Evolutionary conservation across 2,888 invertebrate genomes (phyloP), one percentile per base, ranked within the genome.

Genomic region (Fragum fragum): DNA sequence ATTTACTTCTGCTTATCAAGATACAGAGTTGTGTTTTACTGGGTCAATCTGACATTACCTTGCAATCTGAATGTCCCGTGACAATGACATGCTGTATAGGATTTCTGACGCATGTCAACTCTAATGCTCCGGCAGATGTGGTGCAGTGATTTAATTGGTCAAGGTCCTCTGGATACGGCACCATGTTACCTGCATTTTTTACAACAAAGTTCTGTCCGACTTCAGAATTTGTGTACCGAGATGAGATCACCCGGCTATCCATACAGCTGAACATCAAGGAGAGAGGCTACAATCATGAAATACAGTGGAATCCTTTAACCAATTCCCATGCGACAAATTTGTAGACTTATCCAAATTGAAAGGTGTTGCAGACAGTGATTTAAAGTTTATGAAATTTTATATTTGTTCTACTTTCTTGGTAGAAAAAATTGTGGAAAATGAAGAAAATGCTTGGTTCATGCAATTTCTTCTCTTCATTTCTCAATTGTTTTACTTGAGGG

Each of bases 171-270:
- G 98, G 97, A 94, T 98, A 97, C 0, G 99, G 99, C 90, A 99
- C 97, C 77, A 99, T 96, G 94, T 99, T 99, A 5, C 94, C 99
- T 63, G 99, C 98, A 95, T 99, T 99, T 95, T 99, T 96, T 1
- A 99, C 98, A 90, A 99, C 97, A 95, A 99, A 99, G 98, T 99
- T 98, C 94, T 99, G 99, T 63, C 99, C 99, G 86, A 99, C 97
- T 95, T 98, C 97, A 75, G 98, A 98, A 95, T 98, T 97, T 76
- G 98, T 98, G 95, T 99, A 98, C 94, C 98, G 96, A 79, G 99
- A 98, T 29, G 99, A 98, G 91, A 99, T 97, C 97, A 99, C 98
- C 95, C 99, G 96, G 94, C 98, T 98, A 96, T 99, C 99, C 97
- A 99, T 99, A 95, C 99, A 99, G 59, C 98, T 98, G 95, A 99